phyloP scores from a whole-genome alignment of 23 tunicate species.

The Phallusia fumigata region DNA sequence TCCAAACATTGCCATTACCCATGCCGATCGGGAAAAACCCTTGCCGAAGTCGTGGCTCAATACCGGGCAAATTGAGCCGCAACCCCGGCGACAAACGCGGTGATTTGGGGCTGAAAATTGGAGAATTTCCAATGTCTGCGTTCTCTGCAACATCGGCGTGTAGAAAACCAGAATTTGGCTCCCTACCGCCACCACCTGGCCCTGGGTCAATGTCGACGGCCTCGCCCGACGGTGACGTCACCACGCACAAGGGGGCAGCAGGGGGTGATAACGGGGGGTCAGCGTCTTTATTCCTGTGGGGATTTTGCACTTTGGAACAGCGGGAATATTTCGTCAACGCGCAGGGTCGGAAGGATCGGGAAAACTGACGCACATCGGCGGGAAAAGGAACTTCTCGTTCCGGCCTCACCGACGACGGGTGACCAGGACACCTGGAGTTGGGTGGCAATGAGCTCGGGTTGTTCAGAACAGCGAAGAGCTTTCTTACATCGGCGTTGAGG shows the following conservation, averaged over 20 bases:
- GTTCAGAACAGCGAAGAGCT: background rate
- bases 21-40: background rate
- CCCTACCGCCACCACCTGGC: background rate
- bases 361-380: background rate
- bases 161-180: background rate
- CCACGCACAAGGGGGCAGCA: background rate
- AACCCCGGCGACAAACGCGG: background rate
- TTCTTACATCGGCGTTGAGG: background rate
- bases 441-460: background rate
- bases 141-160: background rate
- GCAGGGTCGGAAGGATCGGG: background rate
- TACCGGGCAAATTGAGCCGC: too few species aligned
- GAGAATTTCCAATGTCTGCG: background rate
- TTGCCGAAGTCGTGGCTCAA: background rate
- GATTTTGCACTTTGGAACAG: background rate
- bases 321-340: background rate
- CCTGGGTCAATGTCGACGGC: background rate
- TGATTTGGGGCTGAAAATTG: background rate
- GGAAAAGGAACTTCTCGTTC: background rate
- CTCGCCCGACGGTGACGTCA: slow-evolving; percentile 22
- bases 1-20: background rate
- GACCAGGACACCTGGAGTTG: too few species aligned
- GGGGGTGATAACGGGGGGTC: background rate
- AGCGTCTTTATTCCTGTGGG: background rate
- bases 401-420: too few species aligned